Conservation (phyloP, 1,140 invertebrate genomes). For the Heliconius eleuchia region DNA sequence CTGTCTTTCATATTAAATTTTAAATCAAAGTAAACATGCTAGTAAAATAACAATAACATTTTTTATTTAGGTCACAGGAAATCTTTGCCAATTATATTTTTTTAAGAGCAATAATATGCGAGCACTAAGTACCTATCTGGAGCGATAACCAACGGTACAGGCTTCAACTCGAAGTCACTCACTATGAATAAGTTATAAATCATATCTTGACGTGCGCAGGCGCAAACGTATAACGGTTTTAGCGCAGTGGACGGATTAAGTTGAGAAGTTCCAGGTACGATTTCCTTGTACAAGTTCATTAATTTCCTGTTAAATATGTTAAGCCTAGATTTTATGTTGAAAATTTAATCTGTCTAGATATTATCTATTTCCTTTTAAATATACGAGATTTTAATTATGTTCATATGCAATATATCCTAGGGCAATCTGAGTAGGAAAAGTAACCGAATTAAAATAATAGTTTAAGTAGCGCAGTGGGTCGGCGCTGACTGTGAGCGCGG, state of each 20-base stretch:
- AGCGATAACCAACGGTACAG: constrained; percentile 33
- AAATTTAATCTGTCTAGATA: constrained; percentile 21
- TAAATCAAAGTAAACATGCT: not conserved
- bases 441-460: not conserved
- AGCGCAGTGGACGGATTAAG: constrained; percentile 36
- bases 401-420: not conserved
- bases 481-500: too few relatives aligned
- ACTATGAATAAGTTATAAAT: constrained; percentile 58
- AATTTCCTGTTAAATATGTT: constrained; percentile 31
- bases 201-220: constrained; percentile 48
- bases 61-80: not conserved
- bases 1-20: too few relatives aligned
- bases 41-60: not conserved
- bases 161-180: constrained; percentile 29
- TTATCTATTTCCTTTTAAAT: not conserved
- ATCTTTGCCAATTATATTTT: not conserved
- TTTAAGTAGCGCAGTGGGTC: too few relatives aligned
- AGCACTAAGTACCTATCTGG: constrained; percentile 19
- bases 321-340: constrained; percentile 15
- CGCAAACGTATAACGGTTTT: constrained; percentile 45
- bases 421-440: not conserved
- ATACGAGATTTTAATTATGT: constrained; percentile 20
- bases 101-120: constrained; percentile 3
- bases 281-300: constrained; percentile 33
- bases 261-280: constrained; percentile 34